These are phyloP conservation scores for Parnassius glacialis DNA, from an alignment of 2,888 invertebrate genomes.

Conservation along the genomic window DNA sequence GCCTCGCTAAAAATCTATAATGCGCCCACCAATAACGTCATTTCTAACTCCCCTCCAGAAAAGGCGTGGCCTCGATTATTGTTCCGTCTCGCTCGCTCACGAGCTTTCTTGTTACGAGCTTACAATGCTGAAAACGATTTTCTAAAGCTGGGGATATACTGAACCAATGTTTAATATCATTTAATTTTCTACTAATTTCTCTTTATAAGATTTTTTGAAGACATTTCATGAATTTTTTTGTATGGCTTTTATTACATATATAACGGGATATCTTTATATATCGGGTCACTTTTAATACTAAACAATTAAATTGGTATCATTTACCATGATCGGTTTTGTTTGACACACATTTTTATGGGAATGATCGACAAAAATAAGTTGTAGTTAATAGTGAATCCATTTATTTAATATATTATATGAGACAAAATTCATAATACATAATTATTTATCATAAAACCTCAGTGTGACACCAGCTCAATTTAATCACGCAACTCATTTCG, in stretches of 20 bases:
- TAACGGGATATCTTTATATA: no score
- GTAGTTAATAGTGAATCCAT: no score
- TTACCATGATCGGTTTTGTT: no score
- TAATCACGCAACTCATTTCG: slow-evolving; percentile 45
- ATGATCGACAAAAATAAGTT: no score
- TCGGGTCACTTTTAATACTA: no score
- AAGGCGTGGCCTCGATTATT: slow-evolving; percentile 64
- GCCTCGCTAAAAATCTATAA: slow-evolving; percentile 75
- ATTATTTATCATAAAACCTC: slow-evolving; percentile 19
- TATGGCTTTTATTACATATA: no score
- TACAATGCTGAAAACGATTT: slow-evolving; percentile 46
- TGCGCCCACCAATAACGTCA: slow-evolving; percentile 66
- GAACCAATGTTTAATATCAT: slow-evolving; percentile 28
- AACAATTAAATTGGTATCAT: no score
- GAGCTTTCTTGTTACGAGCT: slow-evolving; percentile 55
- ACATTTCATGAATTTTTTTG: no score
- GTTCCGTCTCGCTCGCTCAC: slow-evolving; percentile 65
- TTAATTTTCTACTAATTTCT: background rate
- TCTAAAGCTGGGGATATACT: slow-evolving; percentile 44
- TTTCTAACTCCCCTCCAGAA: slow-evolving; percentile 62
- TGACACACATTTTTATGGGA: no score
- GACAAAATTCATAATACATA: no score
- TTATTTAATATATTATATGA: no score
- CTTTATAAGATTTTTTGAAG: no score
- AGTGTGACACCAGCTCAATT: slow-evolving; percentile 40